Base-by-base conservation (phyloP, 2,113 vertebrate genomes). In the Dasyprocta punctata region DNA sequence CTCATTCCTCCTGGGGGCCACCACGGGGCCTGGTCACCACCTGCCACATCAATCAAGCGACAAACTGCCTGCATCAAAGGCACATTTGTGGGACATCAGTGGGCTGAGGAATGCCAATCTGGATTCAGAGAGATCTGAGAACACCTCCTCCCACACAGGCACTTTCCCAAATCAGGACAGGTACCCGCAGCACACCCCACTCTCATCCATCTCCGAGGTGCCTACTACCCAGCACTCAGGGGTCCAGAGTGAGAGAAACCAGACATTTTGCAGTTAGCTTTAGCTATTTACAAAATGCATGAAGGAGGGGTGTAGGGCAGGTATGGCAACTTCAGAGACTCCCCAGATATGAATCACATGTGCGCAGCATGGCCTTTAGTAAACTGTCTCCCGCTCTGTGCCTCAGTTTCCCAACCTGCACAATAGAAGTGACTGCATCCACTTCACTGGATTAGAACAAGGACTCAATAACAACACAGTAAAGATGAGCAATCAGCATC, bases 1-100 rank as follows among this genome's bases (percentile, higher is more conserved):
- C n/a, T 84, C 86, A 61, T 92, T 95, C 56, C 96, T 96, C 86
- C 94, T 81, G 26, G 77, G 82, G 94, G 97, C 92, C 95, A 93
- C 71, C 0, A 0, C 56, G 81, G 94, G 78, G 71, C 44, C 69
- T 58, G 77, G 24, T 67, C 30, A 47, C 78, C 92, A 97, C 92
- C 94, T 94, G 95, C 58, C 84, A 84, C 86, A 90, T 96, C 90
- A 93, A 92, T 97, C 96, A 96, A 58, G 54, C 77, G 78, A 52
- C 81, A 85, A 44, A 90, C 49, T 67, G 86, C 61, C 71, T 73
- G 65, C n/a, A 3, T 38, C 28, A 44, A 93, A 78, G 44, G 44
- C 93, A 67, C 22, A 0, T 52, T 7, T 44, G 36, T 85, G 84
- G 85, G 80, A 49, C 71, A 52, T 38, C 4, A 67, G 26, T 3